phyloP scores from a whole-genome alignment of 2,113 vertebrate species.

The Peromyscus maniculatus region DNA sequence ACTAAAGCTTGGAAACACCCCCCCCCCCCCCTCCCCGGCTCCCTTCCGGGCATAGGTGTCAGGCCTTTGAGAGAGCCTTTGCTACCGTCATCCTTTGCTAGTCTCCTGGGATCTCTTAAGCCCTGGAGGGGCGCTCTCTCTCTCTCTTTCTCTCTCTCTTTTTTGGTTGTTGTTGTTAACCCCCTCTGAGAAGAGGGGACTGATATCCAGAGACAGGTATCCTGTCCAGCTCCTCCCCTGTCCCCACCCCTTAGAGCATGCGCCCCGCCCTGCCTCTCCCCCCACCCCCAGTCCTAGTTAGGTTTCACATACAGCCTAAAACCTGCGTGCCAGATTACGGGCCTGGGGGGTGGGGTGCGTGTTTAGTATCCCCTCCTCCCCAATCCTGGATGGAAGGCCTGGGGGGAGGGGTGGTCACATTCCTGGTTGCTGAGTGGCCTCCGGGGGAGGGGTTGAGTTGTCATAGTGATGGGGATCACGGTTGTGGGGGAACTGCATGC shows the following conservation, averaged over 20 bases:
- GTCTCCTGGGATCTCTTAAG: constrained; percentile 58
- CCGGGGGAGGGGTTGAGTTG: constrained; percentile 81
- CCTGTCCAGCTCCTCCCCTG: not conserved
- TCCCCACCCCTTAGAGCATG: not conserved
- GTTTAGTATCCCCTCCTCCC: constrained; percentile 75
- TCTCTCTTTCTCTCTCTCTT: constrained; percentile 47
- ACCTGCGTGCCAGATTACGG: constrained; percentile 67
- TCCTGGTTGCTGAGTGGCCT: constrained; percentile 83
- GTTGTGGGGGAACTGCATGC: constrained; percentile 66
- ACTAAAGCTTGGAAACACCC: not conserved
- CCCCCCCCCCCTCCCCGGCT: not conserved
- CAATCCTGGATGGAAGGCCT: constrained; percentile 56
- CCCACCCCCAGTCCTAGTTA: not conserved
- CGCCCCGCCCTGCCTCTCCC: not conserved
- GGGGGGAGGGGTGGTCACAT: constrained; percentile 80
- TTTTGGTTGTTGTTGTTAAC: not conserved
- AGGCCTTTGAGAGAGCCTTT: not conserved
- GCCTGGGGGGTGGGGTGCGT: constrained; percentile 68
- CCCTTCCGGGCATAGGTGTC: not conserved
- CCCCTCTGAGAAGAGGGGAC: constrained; percentile 31
- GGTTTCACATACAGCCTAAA: constrained; percentile 38
- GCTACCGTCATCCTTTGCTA: constrained; percentile 16
- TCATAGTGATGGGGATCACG: constrained; percentile 75
- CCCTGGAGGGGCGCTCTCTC: constrained; percentile 59
- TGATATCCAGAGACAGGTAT: constrained; percentile 74